phyloP scores from a whole-genome alignment of 2,113 vertebrate species.

The Eudorcas thomsonii region DNA sequence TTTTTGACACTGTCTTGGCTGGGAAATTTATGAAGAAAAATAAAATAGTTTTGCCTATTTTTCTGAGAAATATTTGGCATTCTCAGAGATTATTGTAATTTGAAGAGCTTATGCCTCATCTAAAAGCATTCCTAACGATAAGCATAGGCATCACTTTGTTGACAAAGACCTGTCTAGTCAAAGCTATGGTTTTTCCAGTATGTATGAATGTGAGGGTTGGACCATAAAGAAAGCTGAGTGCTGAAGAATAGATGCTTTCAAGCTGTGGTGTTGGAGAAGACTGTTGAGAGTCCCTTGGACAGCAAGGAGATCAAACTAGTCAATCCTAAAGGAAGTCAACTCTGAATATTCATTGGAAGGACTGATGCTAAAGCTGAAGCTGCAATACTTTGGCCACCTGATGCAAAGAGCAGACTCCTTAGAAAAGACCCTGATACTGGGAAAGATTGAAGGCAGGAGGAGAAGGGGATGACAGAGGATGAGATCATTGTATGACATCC shows the following conservation, averaged over 20 bases:
- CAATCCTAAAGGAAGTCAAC: background rate
- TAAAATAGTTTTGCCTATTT: background rate
- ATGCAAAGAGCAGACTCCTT: background rate
- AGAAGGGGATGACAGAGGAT: background rate
- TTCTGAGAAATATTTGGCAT: background rate
- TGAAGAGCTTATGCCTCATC: background rate
- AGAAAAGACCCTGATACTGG: background rate
- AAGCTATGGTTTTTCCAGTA: background rate
- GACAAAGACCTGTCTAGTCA: background rate
- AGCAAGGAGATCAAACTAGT: background rate
- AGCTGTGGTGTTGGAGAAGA: background rate
- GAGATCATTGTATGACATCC: accelerated
- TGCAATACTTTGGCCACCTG: background rate
- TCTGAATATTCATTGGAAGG: background rate
- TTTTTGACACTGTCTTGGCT: background rate
- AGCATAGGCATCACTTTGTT: background rate
- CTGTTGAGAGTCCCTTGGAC: background rate
- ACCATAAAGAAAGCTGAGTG: background rate
- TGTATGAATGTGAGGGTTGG: background rate
- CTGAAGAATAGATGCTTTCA: background rate
- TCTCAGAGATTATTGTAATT: background rate
- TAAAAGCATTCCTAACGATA: background rate
- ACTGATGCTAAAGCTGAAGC: background rate
- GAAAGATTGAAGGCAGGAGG: background rate
- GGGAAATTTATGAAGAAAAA: background rate